Evolutionary conservation across 2,797 vertebrate genomes (phyloP), one percentile per base, ranked within the genome.

Genomic region (Hydrolagus colliei): DNA sequence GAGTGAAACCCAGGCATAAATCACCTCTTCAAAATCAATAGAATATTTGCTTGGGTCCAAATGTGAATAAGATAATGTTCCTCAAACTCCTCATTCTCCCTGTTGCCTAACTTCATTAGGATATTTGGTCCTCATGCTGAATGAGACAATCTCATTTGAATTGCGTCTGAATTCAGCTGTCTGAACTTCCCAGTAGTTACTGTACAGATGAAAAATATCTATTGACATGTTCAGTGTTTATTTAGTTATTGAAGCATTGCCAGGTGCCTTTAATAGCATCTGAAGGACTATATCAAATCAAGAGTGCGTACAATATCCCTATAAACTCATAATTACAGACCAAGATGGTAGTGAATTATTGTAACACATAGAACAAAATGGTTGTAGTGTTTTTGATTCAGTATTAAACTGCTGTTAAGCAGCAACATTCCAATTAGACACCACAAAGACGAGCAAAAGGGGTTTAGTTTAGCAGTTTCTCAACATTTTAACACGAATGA

Each of bases 271-370:
- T 3, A 71, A 68, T 35, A 84, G 79, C 63, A 84, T 84, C 16
- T 84, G 32, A 84, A 84, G 67, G 65, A 71, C 27, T 32, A 41
- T 84, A 71, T 84, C 65, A 84, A 84, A 84, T 10, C 18, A 84
- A 84, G 65, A 35, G 52, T 84, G 79, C 71, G 41, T 84, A 68
- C 79, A 84, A 67, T 84, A 41, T 68, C 79, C 79, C 5, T 16
- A 18, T 41, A 68, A 32, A 71, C 8, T 14, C 62, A 84, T 71
- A 65, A 9, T 71, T 16, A n/a, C 8, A 14, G 8, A 68, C n/a
- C n/a, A 2, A 10, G 41, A 52, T 52, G 41, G 41, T 52, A 52
- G 41, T 52, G 41, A 52, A 52, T 52, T 52, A 52, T 3, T 52
- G 2, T 52, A 52, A 6, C 6, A 52, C 6, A 52, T 52, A 52